Conservation (phyloP, 2,113 vertebrate genomes). For the Sula dactylatra region DNA sequence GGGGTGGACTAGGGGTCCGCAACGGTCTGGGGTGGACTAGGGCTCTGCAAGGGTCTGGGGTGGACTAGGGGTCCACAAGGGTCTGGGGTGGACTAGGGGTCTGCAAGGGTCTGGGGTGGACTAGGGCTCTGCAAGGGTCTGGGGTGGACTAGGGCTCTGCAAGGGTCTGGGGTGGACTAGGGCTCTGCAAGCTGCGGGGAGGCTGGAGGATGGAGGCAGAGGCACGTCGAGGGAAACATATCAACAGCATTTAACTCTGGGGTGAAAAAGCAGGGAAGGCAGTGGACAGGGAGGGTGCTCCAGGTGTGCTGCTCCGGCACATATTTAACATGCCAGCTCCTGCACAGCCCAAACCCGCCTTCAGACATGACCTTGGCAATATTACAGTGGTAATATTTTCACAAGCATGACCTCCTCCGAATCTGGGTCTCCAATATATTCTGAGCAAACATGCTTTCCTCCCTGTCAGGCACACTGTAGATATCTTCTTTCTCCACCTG, state of each 20-base stretch:
- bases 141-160: not conserved
- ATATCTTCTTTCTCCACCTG: conserved; percentile 35
- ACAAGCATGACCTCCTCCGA: not conserved
- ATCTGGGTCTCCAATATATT: conserved; percentile 18
- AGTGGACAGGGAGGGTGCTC: not conserved
- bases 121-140: too few relatives aligned
- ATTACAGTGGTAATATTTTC: conserved; percentile 26
- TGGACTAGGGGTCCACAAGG: fast-evolving
- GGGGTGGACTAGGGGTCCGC: not conserved
- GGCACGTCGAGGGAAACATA: fast-evolving
- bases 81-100: not conserved
- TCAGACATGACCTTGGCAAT: not conserved
- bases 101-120: not conserved
- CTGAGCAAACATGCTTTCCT: conserved; percentile 53
- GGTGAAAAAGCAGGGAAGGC: not conserved
- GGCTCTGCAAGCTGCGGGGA: fast-evolving
- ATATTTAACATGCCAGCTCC: not conserved
- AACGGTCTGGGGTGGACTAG: not conserved
- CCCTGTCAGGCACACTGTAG: not conserved
- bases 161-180: fast-evolving
- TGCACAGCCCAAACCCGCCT: not conserved
- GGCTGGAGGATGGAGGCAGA: fast-evolving
- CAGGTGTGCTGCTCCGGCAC: not conserved
- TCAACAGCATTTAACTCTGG: not conserved
- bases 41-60: too few relatives aligned